Evolutionary conservation across 2,113 vertebrate species (phyloP).

Genomic region (Aspiorhynchus laticeps): DNA sequence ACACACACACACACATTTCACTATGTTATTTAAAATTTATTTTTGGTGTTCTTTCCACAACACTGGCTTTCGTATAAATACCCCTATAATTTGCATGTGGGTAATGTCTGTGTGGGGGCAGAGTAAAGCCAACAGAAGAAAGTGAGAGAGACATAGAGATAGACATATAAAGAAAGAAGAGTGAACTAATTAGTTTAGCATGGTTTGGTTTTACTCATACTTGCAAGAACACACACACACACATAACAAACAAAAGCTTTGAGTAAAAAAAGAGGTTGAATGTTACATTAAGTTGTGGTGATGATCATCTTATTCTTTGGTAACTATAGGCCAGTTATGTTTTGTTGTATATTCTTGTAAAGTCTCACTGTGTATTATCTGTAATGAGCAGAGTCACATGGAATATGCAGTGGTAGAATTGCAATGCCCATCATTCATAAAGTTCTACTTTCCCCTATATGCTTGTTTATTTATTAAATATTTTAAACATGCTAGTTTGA

Average conservation of each 20-base stretch:
- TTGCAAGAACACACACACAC: background rate
- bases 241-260: background rate
- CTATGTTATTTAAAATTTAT: slow-evolving; percentile 39
- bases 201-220: background rate
- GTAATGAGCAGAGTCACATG: background rate
- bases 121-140: slow-evolving; percentile 11
- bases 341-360: background rate
- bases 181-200: background rate
- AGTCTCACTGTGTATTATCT: background rate
- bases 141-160: background rate
- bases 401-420: background rate
- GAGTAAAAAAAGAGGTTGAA: background rate
- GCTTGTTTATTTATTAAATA: background rate
- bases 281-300: background rate
- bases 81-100: slow-evolving; percentile 36
- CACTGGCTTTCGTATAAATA: slow-evolving; percentile 36
- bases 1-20: slow-evolving; percentile 23
- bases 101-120: slow-evolving; percentile 5
- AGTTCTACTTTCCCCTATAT: background rate
- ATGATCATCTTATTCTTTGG: background rate
- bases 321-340: background rate
- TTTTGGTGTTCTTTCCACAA: slow-evolving; percentile 20
- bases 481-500: background rate
- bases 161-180: background rate
- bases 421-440: background rate